phyloP scores from a whole-genome alignment of 2,797 vertebrate genomes.

The Sebastiscus tertius region DNA sequence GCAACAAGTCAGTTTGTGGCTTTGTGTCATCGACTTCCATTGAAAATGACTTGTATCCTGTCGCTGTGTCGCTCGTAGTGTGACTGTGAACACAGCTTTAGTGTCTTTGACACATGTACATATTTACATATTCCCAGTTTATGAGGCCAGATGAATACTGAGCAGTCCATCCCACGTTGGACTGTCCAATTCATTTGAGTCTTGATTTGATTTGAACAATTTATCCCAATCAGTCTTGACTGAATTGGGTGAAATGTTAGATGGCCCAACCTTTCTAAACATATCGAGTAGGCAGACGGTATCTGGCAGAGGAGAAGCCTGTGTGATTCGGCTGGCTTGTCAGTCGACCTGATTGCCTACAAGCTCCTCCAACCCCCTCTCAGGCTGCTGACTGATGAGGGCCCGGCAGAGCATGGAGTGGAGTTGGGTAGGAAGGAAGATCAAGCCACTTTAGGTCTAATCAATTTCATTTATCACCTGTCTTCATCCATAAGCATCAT shows the following conservation, averaged over 20 bases:
- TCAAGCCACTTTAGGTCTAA: conserved; percentile 37
- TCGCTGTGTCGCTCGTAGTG: too few species aligned
- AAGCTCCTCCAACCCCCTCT: background rate
- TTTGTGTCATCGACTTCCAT: too few species aligned
- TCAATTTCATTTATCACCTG: conserved; percentile 55
- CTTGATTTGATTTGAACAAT: background rate
- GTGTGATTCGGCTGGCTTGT: background rate
- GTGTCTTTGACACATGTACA: background rate
- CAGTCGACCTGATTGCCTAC: conserved; percentile 27
- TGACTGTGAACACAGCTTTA: too few species aligned
- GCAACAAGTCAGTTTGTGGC: too few species aligned
- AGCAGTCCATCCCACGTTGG: background rate
- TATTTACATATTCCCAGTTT: background rate
- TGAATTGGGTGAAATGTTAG: background rate
- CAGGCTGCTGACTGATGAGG: conserved; percentile 52
- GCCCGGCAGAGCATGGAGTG: conserved; percentile 22
- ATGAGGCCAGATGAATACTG: background rate
- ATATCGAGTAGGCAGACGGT: background rate
- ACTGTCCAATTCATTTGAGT: background rate
- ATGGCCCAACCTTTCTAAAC: background rate
- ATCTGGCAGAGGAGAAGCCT: background rate
- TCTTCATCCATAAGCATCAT: conserved; percentile 48
- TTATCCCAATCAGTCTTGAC: background rate
- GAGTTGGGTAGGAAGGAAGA: conserved; percentile 45
- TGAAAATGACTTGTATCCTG: too few species aligned